Conservation (phyloP, 2,797 vertebrate genomes). For the Emydoidea blandingii region DNA sequence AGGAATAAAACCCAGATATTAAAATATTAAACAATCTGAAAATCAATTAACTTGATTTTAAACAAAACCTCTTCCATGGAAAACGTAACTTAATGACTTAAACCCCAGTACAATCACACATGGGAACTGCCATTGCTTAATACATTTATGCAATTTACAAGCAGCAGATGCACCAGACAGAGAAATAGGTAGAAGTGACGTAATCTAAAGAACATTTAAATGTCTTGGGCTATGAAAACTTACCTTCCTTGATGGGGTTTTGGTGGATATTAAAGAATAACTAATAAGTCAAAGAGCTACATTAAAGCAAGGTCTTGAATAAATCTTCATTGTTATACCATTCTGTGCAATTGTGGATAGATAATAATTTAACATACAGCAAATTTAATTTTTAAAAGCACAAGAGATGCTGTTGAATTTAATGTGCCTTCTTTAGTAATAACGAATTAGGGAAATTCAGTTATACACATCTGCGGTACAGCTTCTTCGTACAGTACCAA, state of each 20-base stretch:
- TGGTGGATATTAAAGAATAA: not conserved
- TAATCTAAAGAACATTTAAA: not conserved
- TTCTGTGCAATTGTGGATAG: not conserved
- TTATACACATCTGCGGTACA: constrained; percentile 15
- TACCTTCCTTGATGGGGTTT: not conserved
- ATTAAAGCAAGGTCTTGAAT: not conserved
- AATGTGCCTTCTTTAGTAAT: not conserved
- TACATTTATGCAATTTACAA: not conserved
- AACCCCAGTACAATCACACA: not conserved
- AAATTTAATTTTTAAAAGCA: not conserved
- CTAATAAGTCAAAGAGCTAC: not conserved
- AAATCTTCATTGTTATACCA: not conserved
- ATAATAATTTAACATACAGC: not conserved
- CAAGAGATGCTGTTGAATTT: not conserved
- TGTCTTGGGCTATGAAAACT: not conserved
- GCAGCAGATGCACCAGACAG: not conserved
- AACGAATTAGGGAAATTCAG: not conserved
- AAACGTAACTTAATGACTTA: constrained; percentile 15
- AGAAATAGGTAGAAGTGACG: not conserved
- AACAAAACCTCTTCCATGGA: constrained; percentile 37
- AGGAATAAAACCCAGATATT: constrained; percentile 54
- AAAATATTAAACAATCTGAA: constrained; percentile 48
- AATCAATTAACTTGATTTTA: constrained; percentile 24
- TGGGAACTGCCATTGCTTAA: not conserved
- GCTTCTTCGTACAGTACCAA: not conserved